Percentiles rank a stretch among this genome's conserved stretches.
Evolutionary conservation across 2,888 invertebrate genomes (phyloP).

Genomic region (Lacanobia wlatinum): DNA sequence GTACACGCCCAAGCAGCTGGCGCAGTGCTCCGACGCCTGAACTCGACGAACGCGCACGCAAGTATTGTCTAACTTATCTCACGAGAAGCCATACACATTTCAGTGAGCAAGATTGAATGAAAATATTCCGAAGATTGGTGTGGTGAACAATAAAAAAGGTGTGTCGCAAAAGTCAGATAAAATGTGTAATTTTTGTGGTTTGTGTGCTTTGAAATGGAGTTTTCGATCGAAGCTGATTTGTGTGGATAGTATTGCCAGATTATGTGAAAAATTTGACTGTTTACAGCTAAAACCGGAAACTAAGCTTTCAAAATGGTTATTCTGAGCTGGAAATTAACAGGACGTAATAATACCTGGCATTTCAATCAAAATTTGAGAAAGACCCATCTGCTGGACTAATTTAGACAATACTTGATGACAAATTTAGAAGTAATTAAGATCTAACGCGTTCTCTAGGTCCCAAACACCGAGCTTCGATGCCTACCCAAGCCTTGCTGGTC

Average conservation of each 20-base stretch:
- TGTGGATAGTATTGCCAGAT: slow-evolving; percentile 50
- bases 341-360: slow-evolving; percentile 17
- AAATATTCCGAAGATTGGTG: slow-evolving; percentile 49
- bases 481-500: slow-evolving; percentile 72
- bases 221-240: slow-evolving; percentile 35
- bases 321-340: slow-evolving; percentile 13
- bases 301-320: slow-evolving; percentile 27
- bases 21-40: slow-evolving; percentile 82
- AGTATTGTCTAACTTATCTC: slow-evolving; percentile 51
- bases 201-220: slow-evolving; percentile 38
- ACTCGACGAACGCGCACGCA: slow-evolving; percentile 34
- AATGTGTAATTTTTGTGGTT: slow-evolving; percentile 46
- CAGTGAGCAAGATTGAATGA: slow-evolving; percentile 25
- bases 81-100: slow-evolving; percentile 22
- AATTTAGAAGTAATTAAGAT: slow-evolving; percentile 33
- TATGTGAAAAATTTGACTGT: slow-evolving; percentile 34
- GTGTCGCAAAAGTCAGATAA: slow-evolving; percentile 32
- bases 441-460: slow-evolving; percentile 53
- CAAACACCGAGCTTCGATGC: slow-evolving; percentile 59
- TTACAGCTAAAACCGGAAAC: slow-evolving; percentile 20
- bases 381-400: slow-evolving; percentile 45
- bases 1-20: slow-evolving; percentile 95
- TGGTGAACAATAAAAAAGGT: slow-evolving; percentile 44
- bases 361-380: slow-evolving; percentile 19
- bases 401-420: slow-evolving; percentile 49